These are phyloP conservation scores for Nicator chloris DNA, from an alignment of 2,113 vertebrate species.

Conservation along the genomic window DNA sequence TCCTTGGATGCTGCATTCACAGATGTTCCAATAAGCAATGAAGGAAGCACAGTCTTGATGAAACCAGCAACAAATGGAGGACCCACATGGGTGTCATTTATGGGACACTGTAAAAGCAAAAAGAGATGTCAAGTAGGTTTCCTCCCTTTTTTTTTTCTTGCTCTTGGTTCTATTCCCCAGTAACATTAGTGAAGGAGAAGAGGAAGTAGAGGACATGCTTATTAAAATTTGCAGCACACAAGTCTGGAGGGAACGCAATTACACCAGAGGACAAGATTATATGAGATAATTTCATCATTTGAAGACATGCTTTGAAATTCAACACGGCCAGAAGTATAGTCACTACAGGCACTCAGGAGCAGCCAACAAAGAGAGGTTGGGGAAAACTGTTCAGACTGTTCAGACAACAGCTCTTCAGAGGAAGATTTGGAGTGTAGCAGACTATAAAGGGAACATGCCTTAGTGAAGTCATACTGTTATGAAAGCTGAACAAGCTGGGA, in stretches of 20 bases:
- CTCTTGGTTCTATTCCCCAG: neutral
- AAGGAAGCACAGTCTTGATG: neutral
- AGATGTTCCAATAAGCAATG: neutral
- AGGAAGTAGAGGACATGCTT: neutral
- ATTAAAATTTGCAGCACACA: slow-evolving; percentile 5
- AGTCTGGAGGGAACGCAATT: neutral
- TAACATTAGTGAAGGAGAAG: neutral
- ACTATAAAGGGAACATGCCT: neutral
- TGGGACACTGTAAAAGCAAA: neutral
- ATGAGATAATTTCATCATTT: slow-evolving; percentile 25
- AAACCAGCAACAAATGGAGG: neutral
- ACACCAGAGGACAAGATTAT: slow-evolving; percentile 6
- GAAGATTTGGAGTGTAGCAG: neutral
- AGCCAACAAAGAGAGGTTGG: neutral
- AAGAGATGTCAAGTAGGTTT: neutral
- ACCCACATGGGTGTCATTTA: neutral
- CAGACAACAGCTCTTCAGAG: neutral
- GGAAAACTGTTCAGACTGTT: neutral
- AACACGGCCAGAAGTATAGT: neutral
- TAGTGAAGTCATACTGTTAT: neutral
- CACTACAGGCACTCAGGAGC: neutral
- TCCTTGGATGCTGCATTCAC: neutral
- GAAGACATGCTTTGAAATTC: slow-evolving; percentile 48
- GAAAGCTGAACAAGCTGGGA: neutral
- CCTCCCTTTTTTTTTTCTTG: neutral